Conservation (phyloP, 2,113 vertebrate species). For the Cricetomys ansorgei region DNA sequence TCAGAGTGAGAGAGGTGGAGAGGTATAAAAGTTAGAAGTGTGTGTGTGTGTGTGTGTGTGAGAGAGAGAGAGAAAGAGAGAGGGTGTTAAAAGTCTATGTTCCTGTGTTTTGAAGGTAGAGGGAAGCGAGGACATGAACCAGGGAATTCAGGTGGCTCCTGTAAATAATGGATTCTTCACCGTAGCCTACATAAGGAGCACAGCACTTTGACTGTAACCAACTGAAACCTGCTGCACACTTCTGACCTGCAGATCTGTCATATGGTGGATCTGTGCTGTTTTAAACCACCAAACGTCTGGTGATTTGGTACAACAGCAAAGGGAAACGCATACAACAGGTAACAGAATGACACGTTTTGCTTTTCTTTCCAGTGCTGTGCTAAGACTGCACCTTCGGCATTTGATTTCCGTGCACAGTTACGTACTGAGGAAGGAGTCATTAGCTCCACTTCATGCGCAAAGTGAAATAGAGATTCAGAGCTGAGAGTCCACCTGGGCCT, state of each 20-base stretch:
- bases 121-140: neutral
- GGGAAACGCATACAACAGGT: neutral
- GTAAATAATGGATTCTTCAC: neutral
- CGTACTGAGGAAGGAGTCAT: too few relatives aligned
- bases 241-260: neutral
- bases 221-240: neutral
- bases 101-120: neutral
- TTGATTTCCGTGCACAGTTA: neutral
- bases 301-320: neutral
- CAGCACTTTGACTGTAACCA: neutral
- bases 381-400: neutral
- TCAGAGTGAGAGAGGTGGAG: neutral
- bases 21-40: neutral
- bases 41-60: neutral
- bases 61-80: neutral
- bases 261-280: neutral
- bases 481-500: fast-evolving
- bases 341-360: too few relatives aligned
- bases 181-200: neutral
- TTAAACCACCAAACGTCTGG: neutral
- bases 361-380: neutral
- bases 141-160: neutral
- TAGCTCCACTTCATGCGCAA: neutral
- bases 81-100: neutral
- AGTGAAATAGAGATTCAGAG: neutral